Evolutionary conservation across 2,797 vertebrate genomes (phyloP), one percentile per base, ranked within the genome.

Genomic region (Peromyscus eremicus): DNA sequence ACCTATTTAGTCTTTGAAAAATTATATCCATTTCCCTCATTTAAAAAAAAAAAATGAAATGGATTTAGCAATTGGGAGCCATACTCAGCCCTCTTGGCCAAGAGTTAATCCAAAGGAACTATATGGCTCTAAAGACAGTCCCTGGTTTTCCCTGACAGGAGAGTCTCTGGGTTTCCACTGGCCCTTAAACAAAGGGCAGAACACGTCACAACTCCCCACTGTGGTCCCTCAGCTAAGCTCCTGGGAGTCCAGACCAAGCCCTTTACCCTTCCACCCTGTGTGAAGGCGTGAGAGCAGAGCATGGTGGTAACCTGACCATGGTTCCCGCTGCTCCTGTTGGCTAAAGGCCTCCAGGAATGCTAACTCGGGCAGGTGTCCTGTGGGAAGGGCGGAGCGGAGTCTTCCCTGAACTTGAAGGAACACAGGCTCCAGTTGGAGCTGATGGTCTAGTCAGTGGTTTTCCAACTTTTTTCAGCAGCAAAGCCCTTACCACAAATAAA

Each of bases 111-210:
- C 98, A 97, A 97, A 97, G 95, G 92, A 98, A 97, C 89, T 95
- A 94, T 96, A 98, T 97, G 97, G 98, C 98, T 98, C 98, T 97
- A 94, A 80, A 97, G 96, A 96, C 92, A 98, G 97, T 97, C 92
- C 95, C 97, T 97, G 94, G 95, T 97, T 98, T 97, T 98, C 98
- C 98, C 98, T 98, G 98, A 98, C 96, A 96, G 94, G 97, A 97
- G 92, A 85, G 84, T 97, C 95, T 97, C 94, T 96, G 97, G 96
- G 96, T 95, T 97, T 92, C 97, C 93, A 80, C 34, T 94, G 93
- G 95, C 93, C 95, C 81, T 94, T 94, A 81, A 85, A 60, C 89
- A n/a, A 96, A 91, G 95, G 93, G 93, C 81, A 95, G 60, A 83
- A 94, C 75, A 95, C 84, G 82, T 91, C 95, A 64, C 81, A 93